These are phyloP conservation scores for Drosophila teissieri DNA, from an alignment of 1,140 invertebrate genomes.

Conservation along the genomic window DNA sequence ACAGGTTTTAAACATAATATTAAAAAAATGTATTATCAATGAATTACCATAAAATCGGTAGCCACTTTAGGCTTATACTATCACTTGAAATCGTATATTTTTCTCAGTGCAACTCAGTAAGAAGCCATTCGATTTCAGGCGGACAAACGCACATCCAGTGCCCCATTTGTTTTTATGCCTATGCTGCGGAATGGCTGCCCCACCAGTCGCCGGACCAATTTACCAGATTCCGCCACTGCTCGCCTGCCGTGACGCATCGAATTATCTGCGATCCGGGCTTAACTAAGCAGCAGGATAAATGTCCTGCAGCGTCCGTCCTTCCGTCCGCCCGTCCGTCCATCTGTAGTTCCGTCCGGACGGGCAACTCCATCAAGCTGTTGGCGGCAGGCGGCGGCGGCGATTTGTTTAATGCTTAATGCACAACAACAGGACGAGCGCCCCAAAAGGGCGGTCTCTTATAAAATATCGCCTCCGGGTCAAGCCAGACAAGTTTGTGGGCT, in stretches of 20 bases:
- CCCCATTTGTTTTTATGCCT: conserved; percentile 65
- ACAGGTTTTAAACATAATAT: too few relatives aligned
- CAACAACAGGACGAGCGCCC: conserved; percentile 13
- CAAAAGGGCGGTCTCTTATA: conserved; percentile 24
- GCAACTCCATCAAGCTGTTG: conserved; percentile 64
- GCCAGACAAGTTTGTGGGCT: conserved; percentile 51
- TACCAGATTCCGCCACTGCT: conserved; percentile 24
- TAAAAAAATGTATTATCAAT: too few relatives aligned
- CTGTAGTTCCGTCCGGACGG: neutral
- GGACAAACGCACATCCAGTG: conserved; percentile 1
- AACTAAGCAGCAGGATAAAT: conserved; percentile 79
- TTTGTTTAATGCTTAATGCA: conserved; percentile 68
- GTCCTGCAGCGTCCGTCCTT: conserved; percentile 32
- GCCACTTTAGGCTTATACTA: neutral
- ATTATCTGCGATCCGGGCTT: conserved; percentile 75
- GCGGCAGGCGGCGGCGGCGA: conserved; percentile 47
- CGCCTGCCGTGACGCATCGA: conserved; percentile 55
- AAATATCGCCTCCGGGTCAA: conserved; percentile 45
- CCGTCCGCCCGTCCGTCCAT: too few relatives aligned
- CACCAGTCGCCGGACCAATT: conserved; percentile 21
- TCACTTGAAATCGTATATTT: neutral
- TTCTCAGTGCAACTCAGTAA: neutral
- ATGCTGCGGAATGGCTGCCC: conserved; percentile 53
- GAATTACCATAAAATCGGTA: neutral
- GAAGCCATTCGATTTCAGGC: conserved; percentile 30